phyloP scores from a whole-genome alignment of 2,113 vertebrate genomes.

The Ceuthmochares aereus region DNA sequence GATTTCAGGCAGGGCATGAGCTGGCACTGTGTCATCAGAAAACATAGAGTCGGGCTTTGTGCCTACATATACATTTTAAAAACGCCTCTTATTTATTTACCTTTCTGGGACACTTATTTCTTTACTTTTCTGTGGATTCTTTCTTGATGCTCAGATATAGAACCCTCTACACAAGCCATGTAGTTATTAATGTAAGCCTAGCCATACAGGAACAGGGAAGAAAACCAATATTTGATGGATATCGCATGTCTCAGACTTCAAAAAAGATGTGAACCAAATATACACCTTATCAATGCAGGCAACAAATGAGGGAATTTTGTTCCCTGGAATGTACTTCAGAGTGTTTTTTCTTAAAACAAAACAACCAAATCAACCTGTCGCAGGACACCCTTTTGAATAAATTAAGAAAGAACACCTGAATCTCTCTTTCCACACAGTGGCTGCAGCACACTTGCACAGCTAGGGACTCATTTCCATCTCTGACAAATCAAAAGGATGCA shows the following conservation, averaged over 20 bases:
- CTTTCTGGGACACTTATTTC: not conserved
- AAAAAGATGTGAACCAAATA: not conserved
- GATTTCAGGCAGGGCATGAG: not conserved
- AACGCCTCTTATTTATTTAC: not conserved
- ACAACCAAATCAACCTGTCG: not conserved
- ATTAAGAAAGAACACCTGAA: not conserved
- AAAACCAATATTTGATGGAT: not conserved
- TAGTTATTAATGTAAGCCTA: not conserved
- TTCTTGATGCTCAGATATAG: not conserved
- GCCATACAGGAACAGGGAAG: not conserved
- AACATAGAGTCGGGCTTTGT: not conserved
- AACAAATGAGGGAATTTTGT: not conserved
- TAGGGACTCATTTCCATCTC: not conserved
- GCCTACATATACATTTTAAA: not conserved
- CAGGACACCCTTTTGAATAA: not conserved
- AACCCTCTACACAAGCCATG: not conserved
- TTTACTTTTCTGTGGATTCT: not conserved
- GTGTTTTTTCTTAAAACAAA: not conserved
- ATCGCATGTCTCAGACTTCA: not conserved
- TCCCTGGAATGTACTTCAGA: not conserved
- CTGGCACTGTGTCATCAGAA: not conserved
- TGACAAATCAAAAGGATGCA: not conserved
- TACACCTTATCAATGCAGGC: not conserved
- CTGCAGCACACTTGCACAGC: not conserved
- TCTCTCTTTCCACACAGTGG: not conserved